Conservation (phyloP, 2,113 vertebrate genomes). For the Rhabdornis inornatus region DNA sequence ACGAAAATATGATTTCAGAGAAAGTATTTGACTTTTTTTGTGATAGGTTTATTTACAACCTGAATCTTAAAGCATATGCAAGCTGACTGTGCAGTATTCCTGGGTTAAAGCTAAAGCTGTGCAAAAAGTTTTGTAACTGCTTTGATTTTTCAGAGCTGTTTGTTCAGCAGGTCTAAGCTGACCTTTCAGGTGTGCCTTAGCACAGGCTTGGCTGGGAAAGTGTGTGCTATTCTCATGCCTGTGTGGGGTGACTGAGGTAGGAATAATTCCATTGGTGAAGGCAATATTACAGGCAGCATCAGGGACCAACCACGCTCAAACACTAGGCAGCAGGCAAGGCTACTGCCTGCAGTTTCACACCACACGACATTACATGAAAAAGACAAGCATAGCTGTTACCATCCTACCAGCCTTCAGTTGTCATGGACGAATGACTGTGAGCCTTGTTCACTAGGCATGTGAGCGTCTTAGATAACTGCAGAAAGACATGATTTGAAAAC, state of each 20-base stretch:
- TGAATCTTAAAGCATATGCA: background rate
- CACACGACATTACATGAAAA: background rate
- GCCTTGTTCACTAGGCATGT: background rate
- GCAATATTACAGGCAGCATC: fast-evolving
- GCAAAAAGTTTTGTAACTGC: background rate
- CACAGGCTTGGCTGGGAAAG: background rate
- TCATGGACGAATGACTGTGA: background rate
- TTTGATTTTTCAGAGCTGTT: background rate
- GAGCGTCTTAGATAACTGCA: background rate
- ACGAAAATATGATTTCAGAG: background rate
- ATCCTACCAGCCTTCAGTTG: background rate
- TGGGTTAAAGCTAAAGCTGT: background rate
- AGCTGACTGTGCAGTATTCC: background rate
- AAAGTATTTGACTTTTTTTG: background rate
- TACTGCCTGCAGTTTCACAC: background rate
- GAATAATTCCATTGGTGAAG: background rate
- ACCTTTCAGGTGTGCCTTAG: background rate
- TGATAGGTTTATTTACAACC: background rate
- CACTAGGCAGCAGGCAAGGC: background rate
- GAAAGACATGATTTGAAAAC: background rate
- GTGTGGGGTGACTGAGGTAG: background rate
- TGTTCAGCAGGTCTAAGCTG: background rate
- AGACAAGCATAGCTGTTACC: background rate
- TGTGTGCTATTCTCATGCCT: background rate
- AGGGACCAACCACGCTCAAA: fast-evolving